Conservation (phyloP, 2,888 invertebrate species). For the Drosophila rellima region DNA sequence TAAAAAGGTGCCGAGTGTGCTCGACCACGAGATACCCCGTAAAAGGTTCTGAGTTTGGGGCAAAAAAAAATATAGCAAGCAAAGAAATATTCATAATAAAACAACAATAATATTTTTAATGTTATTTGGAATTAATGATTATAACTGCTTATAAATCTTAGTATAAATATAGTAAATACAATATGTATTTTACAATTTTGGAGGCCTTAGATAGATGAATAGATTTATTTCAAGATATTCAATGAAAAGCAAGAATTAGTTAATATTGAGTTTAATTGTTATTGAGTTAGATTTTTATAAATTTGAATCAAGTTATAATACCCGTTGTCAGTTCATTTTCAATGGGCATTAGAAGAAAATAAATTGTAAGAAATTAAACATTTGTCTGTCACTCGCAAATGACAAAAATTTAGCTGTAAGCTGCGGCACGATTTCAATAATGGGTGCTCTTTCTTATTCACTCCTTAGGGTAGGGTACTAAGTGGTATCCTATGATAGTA, state of each 20-base stretch:
- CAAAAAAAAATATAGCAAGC: not conserved
- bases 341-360: conserved; percentile 37
- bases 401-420: conserved; percentile 29
- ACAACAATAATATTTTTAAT: not conserved
- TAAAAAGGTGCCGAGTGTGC: not conserved
- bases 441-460: not conserved
- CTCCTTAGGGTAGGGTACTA: conserved; percentile 1
- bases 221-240: not conserved
- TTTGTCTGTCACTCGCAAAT: conserved; percentile 61
- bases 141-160: not conserved
- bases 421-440: conserved; percentile 13
- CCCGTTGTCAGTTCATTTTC: not conserved
- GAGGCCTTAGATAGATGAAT: too few species aligned
- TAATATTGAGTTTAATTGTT: not conserved
- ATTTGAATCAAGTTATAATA: too few species aligned
- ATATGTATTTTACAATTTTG: too few species aligned
- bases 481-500: not conserved
- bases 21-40: conserved; percentile 2
- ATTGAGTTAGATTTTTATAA: too few species aligned
- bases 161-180: too few species aligned
- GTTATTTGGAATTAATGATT: not conserved
- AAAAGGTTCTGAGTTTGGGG: not conserved
- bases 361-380: conserved; percentile 58
- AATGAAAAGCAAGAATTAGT: not conserved
- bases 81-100: not conserved